Conservation (phyloP, 2,888 invertebrate species). For the Drosophila tripunctata region DNA sequence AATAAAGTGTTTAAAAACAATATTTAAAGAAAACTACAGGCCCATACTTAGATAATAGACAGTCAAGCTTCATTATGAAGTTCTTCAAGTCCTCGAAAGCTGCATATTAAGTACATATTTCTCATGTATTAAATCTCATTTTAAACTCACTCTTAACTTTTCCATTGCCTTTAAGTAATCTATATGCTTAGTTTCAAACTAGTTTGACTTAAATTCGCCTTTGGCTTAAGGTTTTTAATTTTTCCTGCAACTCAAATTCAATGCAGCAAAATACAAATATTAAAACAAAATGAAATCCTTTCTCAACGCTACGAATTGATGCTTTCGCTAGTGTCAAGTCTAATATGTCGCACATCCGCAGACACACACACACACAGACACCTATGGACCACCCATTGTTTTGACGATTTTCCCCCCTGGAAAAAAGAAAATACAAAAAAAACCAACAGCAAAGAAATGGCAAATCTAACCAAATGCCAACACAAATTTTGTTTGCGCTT, state of each 20-base stretch:
- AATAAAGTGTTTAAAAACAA: no score
- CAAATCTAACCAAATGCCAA: slow-evolving; percentile 74
- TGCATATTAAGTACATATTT: no score
- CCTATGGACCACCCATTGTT: background rate
- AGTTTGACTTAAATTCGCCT: slow-evolving; percentile 1
- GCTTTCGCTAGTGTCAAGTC: slow-evolving; percentile 14
- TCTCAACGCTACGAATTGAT: slow-evolving; percentile 9
- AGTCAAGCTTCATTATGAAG: no score
- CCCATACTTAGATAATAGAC: no score
- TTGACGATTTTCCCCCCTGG: background rate
- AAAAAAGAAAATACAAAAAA: slow-evolving; percentile 5
- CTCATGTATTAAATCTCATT: no score
- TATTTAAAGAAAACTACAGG: no score
- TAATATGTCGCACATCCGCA: slow-evolving; percentile 18
- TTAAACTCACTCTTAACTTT: no score
- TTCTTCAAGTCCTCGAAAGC: no score
- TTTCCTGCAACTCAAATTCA: background rate
- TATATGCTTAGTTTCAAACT: no score
- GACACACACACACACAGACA: slow-evolving; percentile 11
- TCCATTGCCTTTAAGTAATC: no score
- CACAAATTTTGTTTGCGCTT: slow-evolving; percentile 77
- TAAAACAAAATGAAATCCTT: slow-evolving; percentile 7
- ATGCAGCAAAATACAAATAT: background rate
- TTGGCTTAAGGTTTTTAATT: no score
- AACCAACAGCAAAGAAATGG: slow-evolving; percentile 36